Evolutionary conservation across 2,113 vertebrate genomes (phyloP).

Genomic region (Plecturocebus donacophilus): DNA sequence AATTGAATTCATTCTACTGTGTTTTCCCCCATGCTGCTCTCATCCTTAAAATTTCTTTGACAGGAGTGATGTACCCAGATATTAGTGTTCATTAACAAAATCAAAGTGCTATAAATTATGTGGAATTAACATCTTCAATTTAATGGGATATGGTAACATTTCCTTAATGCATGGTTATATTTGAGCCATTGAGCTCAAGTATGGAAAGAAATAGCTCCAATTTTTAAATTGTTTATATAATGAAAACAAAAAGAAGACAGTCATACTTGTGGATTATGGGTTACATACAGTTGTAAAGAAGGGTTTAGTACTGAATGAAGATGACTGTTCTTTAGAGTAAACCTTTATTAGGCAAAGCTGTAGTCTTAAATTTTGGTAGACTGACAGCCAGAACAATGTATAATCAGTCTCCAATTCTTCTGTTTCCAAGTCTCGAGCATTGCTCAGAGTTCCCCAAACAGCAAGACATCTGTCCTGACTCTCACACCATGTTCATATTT

Average conservation of each 20-base stretch:
- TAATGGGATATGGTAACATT: neutral
- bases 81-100: conserved; percentile 53
- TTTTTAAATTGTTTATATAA: neutral
- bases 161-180: neutral
- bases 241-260: neutral
- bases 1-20: neutral
- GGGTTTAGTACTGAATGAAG: neutral
- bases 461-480: neutral
- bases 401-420: neutral
- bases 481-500: neutral
- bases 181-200: neutral
- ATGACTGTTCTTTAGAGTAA: neutral
- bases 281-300: neutral
- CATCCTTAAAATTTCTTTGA: conserved; percentile 14
- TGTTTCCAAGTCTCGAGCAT: neutral
- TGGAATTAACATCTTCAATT: neutral
- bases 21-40: neutral
- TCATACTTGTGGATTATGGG: neutral
- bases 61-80: neutral
- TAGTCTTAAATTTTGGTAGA: neutral
- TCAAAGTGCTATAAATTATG: neutral
- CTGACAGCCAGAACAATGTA: neutral
- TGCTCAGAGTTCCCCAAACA: neutral
- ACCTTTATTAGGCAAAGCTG: neutral
- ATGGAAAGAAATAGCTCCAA: neutral